Evolutionary conservation across 2,888 invertebrate species (phyloP).

Genomic region (Tenthredo distinguenda): DNA sequence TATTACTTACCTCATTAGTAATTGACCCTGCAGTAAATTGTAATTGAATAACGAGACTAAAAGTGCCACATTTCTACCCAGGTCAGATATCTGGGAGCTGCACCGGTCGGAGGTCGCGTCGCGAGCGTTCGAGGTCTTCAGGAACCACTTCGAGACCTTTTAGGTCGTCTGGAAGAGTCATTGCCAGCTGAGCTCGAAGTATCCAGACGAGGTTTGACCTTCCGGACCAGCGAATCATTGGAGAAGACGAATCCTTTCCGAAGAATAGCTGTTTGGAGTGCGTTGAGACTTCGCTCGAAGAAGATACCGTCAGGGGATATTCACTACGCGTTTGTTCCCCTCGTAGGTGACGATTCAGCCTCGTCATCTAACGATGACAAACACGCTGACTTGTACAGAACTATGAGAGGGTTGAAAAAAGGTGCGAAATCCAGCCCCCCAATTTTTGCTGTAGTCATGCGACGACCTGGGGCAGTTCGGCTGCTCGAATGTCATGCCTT

Average conservation of each 20-base stretch:
- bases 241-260: slow-evolving; percentile 89
- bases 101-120: slow-evolving; percentile 88
- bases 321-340: slow-evolving; percentile 90
- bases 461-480: slow-evolving; percentile 87
- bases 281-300: slow-evolving; percentile 85
- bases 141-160: slow-evolving; percentile 83
- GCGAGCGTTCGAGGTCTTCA: slow-evolving; percentile 92
- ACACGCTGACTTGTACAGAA: slow-evolving; percentile 78
- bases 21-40: neutral
- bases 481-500: slow-evolving; percentile 94
- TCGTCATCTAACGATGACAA: slow-evolving; percentile 85
- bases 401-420: slow-evolving; percentile 73
- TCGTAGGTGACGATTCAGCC: slow-evolving; percentile 80
- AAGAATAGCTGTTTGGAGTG: slow-evolving; percentile 96
- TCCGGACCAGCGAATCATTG: slow-evolving; percentile 69
- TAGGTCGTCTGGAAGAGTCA: slow-evolving; percentile 69
- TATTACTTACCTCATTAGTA: neutral
- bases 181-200: slow-evolving; percentile 74
- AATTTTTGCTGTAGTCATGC: slow-evolving; percentile 94
- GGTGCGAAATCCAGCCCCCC: slow-evolving; percentile 85
- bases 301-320: slow-evolving; percentile 72
- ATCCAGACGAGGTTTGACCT: slow-evolving; percentile 73
- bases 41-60: neutral
- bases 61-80: neutral
- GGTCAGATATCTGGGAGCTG: slow-evolving; percentile 91